phyloP scores from a whole-genome alignment of 2,888 invertebrate genomes.

The Dynastes maya region DNA sequence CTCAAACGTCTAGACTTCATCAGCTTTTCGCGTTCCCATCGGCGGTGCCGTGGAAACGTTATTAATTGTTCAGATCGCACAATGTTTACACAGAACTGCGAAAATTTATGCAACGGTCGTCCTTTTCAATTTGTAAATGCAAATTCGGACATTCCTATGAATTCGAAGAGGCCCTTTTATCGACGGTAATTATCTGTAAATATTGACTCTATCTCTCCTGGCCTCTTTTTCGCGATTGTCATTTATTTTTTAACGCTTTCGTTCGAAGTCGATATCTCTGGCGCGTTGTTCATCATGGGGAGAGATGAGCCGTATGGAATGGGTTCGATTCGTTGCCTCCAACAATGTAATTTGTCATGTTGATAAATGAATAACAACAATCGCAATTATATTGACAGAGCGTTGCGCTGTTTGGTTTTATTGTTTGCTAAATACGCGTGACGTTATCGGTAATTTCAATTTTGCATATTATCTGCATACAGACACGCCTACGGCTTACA shows the following conservation, averaged over 20 bases:
- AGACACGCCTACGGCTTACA: background rate
- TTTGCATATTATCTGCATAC: conserved; percentile 16
- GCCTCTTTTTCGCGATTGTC: conserved; percentile 1
- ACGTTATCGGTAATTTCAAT: conserved; percentile 19
- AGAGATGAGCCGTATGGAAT: background rate
- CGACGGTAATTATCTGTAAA: conserved; percentile 2
- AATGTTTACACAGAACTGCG: conserved; percentile 1
- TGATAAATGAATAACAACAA: conserved; percentile 25
- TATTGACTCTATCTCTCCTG: background rate
- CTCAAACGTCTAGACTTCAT: background rate
- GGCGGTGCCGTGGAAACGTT: background rate
- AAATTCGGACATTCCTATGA: conserved; percentile 12
- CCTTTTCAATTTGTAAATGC: conserved; percentile 23
- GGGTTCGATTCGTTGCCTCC: conserved; percentile 6
- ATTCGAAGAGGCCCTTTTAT: background rate
- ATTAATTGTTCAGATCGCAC: background rate
- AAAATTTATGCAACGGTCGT: conserved; percentile 16
- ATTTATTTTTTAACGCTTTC: background rate
- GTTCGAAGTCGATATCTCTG: background rate
- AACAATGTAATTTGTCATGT: conserved; percentile 23
- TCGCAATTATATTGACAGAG: conserved; percentile 23
- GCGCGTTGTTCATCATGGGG: background rate
- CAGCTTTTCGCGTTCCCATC: background rate
- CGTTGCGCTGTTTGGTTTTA: conserved; percentile 10
- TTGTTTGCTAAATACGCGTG: conserved; percentile 12